Evolutionary conservation across 1,140 invertebrate genomes (phyloP), one percentile per base, ranked within the genome.

Genomic region (Sminthurinus signatus): DNA sequence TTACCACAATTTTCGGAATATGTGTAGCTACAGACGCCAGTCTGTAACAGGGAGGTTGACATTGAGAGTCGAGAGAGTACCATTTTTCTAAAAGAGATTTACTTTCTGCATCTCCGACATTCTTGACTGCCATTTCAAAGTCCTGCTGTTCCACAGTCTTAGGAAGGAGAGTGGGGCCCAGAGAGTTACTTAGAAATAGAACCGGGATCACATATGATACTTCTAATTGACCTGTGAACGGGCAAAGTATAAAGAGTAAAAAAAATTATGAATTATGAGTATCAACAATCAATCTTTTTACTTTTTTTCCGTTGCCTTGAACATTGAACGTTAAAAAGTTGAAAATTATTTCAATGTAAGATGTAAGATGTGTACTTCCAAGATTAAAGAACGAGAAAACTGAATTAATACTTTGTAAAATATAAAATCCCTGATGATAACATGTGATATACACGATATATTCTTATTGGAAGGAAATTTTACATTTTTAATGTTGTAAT

Each of bases 11-110:
- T 3, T 65, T 79, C 2, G 80, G 80, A 61, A 84, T 84, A 72
- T 78, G 79, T 57, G 74, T 77, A 31, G 79, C 79, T 36, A 84
- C 82, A 19, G 81, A 80, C 65, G 81, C 79, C 39, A 92, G 80
- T 4, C 85, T 79, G 76, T 89, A 91, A 73, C 88, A 89, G 19
- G 88, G 84, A 15, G 88, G 88, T 70, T 85, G 81, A 52, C 82
- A 79, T 65, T 83, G 81, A 55, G 80, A 79, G 70, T 86, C 85
- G 36, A 83, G 75, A 31, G 74, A 75, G 73, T 86, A 91, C 88
- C 88, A 93, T 77, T 88, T 81, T 31, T 76, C 74, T n/a, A 83
- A 73, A 23, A 82, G 68, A 48, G 83, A 81, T 14, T 78, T 80
- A 67, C 85, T 83, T 57, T 82, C 82, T 10, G 81, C 80, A 50